Base-by-base conservation (phyloP, 2,888 invertebrate genomes). In the Brenthis hecate region DNA sequence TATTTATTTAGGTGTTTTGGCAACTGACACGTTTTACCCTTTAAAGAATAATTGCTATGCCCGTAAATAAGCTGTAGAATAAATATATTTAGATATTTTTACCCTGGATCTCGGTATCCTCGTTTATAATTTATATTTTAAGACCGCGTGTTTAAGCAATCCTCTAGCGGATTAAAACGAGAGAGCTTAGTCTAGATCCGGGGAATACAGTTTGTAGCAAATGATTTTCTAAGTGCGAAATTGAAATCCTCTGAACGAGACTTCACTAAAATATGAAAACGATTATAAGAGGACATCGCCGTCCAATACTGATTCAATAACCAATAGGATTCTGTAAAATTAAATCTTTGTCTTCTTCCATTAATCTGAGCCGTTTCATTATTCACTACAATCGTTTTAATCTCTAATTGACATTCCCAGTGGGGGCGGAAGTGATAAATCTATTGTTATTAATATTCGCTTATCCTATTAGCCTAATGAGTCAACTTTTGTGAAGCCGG, bases 351-450 rank as follows among this genome's bases (percentile, higher is more conserved):
- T 79, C 77, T 79, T 71, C 75, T 76, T 79, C 79, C 81, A 85
- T 86, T 83, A 84, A 85, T 86, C 83, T 78, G 75, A 75, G 78
- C 82, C 80, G 72, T 80, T 80, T 76, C 80, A 85, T 86, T 84
- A 83, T 79, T 77, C 80, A 83, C 80, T 78, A 75, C 74, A 79
- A 78, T 76, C 74, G 75, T 83, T 88, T 87, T 83, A 87, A 85
- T 84, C 80, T 81, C 81, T 85, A 87, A 87, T 86, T 86, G 85
- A 85, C 83, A 83, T 84, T 87, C 85, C 80, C 53, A 83, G 76
- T 79, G 77, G 76, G 78, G 77, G 77, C 80, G 75, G 74, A 81
- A 81, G 80, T 81, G 79, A 84, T 79, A 77, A 78, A 80, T 82
- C 80, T 75, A 69, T 74, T 75, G 75, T 74, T 80, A 82, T 84